Evolutionary conservation across 2,113 vertebrate genomes (phyloP), one percentile per base, ranked within the genome.

Genomic region (Sphaerodactylus townsendi): DNA sequence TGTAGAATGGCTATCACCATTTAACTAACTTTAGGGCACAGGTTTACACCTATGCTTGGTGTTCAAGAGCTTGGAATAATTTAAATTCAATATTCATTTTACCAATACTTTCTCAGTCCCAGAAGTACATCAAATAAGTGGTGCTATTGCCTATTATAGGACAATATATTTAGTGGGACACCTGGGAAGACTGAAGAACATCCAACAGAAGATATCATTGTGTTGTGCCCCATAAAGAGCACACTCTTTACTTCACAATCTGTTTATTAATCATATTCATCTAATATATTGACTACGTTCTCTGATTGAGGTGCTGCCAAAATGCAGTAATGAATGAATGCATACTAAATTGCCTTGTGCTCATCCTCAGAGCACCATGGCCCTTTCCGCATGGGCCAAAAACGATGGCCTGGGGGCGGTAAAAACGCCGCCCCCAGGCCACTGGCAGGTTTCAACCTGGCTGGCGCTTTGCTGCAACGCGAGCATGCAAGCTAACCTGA

Each of bases 211-310:
- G 9, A 37, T 0, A 1, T 2, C 50, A 3, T 37, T 85, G 39
- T 84, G 10, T 48, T 62, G 44, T 74, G 1, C 23, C 7, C 44
- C 33, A 65, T 33, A 5, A 0, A 2, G 1, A 41, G 4, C 39
- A 41, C 56, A 75, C 56, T 25, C 1, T 37, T 82, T 17, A 2
- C 46, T 4, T 30, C 28, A 69, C 3, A 50, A 0, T 35, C 81
- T 39, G 62, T 4, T 5, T 53, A 76, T 72, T 25, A 50, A 78
- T 80, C 41, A 68, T 0, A 0, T 25, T 66, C 10, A 59, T 21
- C 66, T 5, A 41, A 75, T 50, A 11, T 66, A 77, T 41, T 76
- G 74, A 44, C 69, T 82, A 13, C 80, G 81, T 78, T 62, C 53
- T 1, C 74, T 39, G 84, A 77, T 2, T 0, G 71, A 37, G 50